Base-by-base conservation (phyloP, 1,140 invertebrate species). In the Drosophila albomicans region DNA sequence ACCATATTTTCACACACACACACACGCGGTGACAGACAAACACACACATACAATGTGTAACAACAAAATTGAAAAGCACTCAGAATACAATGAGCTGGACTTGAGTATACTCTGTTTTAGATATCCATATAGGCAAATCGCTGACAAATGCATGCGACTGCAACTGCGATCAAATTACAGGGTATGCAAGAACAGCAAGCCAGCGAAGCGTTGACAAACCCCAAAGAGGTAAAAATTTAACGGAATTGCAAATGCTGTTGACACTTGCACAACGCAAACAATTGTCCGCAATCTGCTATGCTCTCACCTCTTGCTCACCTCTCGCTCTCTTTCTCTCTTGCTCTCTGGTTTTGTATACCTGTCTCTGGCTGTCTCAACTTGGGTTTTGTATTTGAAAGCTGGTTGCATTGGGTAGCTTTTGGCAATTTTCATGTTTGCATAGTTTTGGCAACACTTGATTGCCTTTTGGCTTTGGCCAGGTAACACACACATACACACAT, bases 231-330 rank as follows among this genome's bases (percentile, higher is more conserved):
- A 82, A 87, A 86, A 87, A 80, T 82, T 87, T 67, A 87, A 87
- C 85, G 75, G 81, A 89, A 90, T 89, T 89, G 86, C 86, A 89
- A 89, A 89, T 89, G 86, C 75, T 89, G 81, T 89, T 89, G 85
- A 89, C 85, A 89, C 85, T 89, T 85, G 81, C 86, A 85, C 85
- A 89, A 79, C 73, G 85, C 85, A 88, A 89, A 88, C 85, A 88
- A 87, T 89, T 87, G 84, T 68, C 81, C 67, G 57, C 48, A 78
- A 79, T 70, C 75, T 69, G 70, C 69, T 68, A 45, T 58, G 62
- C 72, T 78, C 76, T 75, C 61, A 69, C 76, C 66, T 38, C 45
- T 43, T 25, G 20, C 46, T 25, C 30, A 5, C 28, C 54, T 28
- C 41, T 8, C n/a, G 3, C 64, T 35, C 54, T 45, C 57, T 13